phyloP scores from a whole-genome alignment of 2,797 vertebrate genomes.

The Clarias pachynema region DNA sequence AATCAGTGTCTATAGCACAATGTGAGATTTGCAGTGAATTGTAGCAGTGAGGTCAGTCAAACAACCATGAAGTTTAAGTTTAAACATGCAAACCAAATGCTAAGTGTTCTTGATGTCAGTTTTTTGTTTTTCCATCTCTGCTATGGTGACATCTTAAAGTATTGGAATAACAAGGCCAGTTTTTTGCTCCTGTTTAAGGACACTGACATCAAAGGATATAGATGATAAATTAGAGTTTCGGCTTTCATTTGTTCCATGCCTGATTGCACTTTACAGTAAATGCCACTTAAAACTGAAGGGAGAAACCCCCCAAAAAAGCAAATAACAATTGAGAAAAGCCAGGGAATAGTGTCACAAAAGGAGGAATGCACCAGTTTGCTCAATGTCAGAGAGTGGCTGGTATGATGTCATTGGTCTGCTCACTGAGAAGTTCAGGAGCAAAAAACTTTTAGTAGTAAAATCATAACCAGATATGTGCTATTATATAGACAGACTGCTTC shows the following conservation, averaged over 20 bases:
- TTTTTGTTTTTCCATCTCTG: neutral
- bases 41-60: neutral
- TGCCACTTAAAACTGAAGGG: neutral
- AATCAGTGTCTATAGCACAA: neutral
- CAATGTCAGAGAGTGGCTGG: neutral
- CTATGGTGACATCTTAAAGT: neutral
- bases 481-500: too few relatives aligned
- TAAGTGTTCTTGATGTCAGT: neutral
- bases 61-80: neutral
- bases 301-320: neutral
- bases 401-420: neutral
- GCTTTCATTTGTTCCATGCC: too few relatives aligned
- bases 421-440: neutral
- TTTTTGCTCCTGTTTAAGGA: neutral
- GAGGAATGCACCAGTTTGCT: neutral
- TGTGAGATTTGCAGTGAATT: neutral
- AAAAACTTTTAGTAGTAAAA: neutral
- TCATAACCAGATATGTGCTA: neutral
- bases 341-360: neutral
- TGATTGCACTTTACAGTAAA: too few relatives aligned
- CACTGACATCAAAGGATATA: neutral
- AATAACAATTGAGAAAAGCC: neutral
- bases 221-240: neutral
- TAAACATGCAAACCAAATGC: neutral
- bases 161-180: neutral